Percentiles rank a stretch among this genome's conserved stretches.
phyloP scores from a whole-genome alignment of 2,888 invertebrate genomes.

The Andrena bicolor region DNA sequence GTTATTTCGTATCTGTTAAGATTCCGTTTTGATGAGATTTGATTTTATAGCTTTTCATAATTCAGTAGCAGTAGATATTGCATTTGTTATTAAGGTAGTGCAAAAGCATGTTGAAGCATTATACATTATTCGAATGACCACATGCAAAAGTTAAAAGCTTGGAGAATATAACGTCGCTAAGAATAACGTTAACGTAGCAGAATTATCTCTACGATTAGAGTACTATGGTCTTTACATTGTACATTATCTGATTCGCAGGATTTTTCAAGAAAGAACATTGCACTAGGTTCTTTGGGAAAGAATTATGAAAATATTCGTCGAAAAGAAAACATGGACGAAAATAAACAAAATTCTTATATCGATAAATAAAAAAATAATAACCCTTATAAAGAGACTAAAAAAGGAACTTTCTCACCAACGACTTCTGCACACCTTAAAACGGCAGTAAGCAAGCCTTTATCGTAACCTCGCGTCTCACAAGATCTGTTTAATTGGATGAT shows the following conservation, averaged over 20 bases:
- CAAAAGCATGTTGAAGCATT: slow-evolving; percentile 66
- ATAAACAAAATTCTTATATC: slow-evolving; percentile 41
- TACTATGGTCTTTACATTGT: slow-evolving; percentile 48
- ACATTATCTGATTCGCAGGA: slow-evolving; percentile 61
- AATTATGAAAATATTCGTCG: slow-evolving; percentile 45
- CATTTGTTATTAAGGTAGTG: slow-evolving; percentile 66
- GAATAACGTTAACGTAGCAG: slow-evolving; percentile 54
- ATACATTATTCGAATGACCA: slow-evolving; percentile 41
- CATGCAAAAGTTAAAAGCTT: slow-evolving; percentile 58
- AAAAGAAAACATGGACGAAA: slow-evolving; percentile 19
- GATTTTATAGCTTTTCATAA: slow-evolving; percentile 63
- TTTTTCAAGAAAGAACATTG: slow-evolving; percentile 65
- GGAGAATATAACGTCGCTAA: slow-evolving; percentile 46
- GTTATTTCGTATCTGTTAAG: slow-evolving; percentile 56
- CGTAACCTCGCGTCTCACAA: slow-evolving; percentile 44
- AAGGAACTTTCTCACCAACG: slow-evolving; percentile 70
- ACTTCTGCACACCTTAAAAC: slow-evolving; percentile 76
- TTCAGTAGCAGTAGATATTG: slow-evolving; percentile 55
- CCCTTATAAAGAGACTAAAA: slow-evolving; percentile 53
- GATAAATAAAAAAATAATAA: slow-evolving; percentile 57
- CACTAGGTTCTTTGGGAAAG: slow-evolving; percentile 46
- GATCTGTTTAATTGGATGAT: slow-evolving; percentile 52
- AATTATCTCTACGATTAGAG: slow-evolving; percentile 51
- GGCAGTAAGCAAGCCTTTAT: slow-evolving; percentile 77
- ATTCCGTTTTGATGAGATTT: slow-evolving; percentile 63